Conservation (phyloP, 2,113 vertebrate genomes). For the Trematomus loennbergii region DNA sequence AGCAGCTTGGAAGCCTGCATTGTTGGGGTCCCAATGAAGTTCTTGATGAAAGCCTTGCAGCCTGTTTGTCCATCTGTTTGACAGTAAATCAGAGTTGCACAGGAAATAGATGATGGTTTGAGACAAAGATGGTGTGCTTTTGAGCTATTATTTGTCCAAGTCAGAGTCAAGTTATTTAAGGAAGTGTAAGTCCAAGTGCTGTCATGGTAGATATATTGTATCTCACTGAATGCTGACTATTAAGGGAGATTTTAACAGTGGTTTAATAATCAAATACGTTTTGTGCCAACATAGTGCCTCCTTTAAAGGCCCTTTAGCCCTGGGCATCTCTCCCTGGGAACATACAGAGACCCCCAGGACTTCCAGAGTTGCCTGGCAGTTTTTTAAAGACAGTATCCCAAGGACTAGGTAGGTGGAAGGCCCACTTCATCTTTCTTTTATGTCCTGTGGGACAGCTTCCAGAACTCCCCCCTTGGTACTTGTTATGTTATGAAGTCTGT, state of each 20-base stretch:
- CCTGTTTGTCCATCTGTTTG: constrained; percentile 13
- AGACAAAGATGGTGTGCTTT: background rate
- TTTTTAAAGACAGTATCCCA: background rate
- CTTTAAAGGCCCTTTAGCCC: no score
- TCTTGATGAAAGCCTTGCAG: constrained; percentile 29
- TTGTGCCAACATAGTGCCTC: no score
- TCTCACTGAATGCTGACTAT: background rate
- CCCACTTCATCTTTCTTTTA: background rate
- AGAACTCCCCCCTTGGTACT: background rate
- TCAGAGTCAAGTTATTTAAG: background rate
- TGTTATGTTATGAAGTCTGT: background rate
- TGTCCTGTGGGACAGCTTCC: background rate
- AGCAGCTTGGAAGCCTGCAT: constrained; percentile 24
- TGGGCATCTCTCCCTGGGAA: background rate
- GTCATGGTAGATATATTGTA: background rate
- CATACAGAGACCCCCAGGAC: no score
- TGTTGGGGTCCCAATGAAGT: constrained; percentile 14
- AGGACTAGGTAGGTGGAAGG: background rate
- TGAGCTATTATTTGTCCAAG: background rate
- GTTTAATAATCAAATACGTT: no score
- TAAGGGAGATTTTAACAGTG: background rate
- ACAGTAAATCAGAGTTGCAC: constrained; percentile 9
- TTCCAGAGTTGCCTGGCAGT: background rate
- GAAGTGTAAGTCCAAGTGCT: no score
- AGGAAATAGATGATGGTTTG: background rate